phyloP scores from a whole-genome alignment of 2,888 invertebrate species.

The Fragum whitleyi region DNA sequence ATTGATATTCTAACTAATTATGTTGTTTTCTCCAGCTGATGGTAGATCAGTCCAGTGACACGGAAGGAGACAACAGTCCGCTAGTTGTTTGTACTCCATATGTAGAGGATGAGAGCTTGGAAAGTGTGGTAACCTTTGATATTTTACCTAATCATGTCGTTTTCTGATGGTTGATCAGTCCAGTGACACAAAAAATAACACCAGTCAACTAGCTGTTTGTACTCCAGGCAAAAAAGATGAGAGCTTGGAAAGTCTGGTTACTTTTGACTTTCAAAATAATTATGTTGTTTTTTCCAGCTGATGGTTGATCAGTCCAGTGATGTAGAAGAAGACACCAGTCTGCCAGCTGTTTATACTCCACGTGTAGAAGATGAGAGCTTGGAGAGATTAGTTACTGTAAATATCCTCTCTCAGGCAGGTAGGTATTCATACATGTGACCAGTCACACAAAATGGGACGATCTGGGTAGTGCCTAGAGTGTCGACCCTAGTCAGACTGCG shows the following conservation, averaged over 20 bases:
- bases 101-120: constrained; percentile 33
- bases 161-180: background rate
- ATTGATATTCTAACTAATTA: no score
- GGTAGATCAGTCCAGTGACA: no score
- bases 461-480: no score
- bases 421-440: no score
- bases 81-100: no score
- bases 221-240: background rate
- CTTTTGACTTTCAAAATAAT: no score
- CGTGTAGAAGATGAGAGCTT: constrained; percentile 26
- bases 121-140: constrained; percentile 60
- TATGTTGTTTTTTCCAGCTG: no score
- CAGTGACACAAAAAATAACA: background rate
- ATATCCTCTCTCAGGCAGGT: constrained; percentile 50
- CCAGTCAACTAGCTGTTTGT: background rate
- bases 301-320: background rate
- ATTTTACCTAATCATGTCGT: no score
- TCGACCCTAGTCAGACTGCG: no score
- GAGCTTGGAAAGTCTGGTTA: constrained; percentile 56
- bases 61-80: no score
- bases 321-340: background rate
- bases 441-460: no score
- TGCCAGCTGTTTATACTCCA: no score
- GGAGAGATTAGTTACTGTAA: constrained; percentile 58
- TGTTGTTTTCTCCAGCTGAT: background rate